Percentiles rank a stretch among this genome's conserved stretches.
phyloP scores from a whole-genome alignment of 1,140 invertebrate genomes.

The Camponotus pennsylvanicus region DNA sequence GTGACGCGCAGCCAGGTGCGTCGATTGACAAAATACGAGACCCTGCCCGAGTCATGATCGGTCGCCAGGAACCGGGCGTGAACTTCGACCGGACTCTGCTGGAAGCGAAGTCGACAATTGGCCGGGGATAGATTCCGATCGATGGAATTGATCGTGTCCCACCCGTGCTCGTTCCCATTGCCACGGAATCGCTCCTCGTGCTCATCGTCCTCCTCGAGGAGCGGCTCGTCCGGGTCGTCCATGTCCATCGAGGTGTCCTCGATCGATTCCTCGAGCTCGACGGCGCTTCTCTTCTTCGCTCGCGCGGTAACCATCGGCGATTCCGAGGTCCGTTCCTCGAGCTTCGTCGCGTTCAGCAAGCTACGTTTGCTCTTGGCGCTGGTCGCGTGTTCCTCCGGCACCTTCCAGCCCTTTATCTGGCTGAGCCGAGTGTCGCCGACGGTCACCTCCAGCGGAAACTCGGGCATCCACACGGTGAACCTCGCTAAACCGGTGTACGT shows the following conservation, averaged over 20 bases:
- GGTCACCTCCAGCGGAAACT: conserved; percentile 96
- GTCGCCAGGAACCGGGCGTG: conserved; percentile 96
- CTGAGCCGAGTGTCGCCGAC: conserved; percentile 95
- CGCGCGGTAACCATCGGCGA: conserved; percentile 66
- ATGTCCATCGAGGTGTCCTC: conserved; percentile 70
- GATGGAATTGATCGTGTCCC: conserved; percentile 86
- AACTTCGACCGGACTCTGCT: conserved; percentile 96
- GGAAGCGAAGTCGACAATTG: conserved; percentile 93
- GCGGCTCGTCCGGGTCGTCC: conserved; percentile 69
- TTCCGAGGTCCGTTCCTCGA: conserved; percentile 68
- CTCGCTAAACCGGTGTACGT: conserved; percentile 94
- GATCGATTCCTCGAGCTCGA: conserved; percentile 76
- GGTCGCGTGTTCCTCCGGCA: conserved; percentile 91
- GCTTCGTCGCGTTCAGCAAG: conserved; percentile 77
- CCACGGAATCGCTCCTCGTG: conserved; percentile 78
- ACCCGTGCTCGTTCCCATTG: conserved; percentile 83
- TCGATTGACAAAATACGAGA: conserved; percentile 95
- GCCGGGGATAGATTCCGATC: conserved; percentile 80
- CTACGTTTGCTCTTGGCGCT: conserved; percentile 83
- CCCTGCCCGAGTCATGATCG: conserved; percentile 96
- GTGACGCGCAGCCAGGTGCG: conserved; percentile 96
- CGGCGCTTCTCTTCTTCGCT: conserved; percentile 72
- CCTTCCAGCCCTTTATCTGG: conserved; percentile 95
- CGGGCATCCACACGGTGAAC: conserved; percentile 99
- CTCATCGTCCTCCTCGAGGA: conserved; percentile 77